phyloP scores from a whole-genome alignment of 2,113 vertebrate genomes.

The Neolamprologus toae region DNA sequence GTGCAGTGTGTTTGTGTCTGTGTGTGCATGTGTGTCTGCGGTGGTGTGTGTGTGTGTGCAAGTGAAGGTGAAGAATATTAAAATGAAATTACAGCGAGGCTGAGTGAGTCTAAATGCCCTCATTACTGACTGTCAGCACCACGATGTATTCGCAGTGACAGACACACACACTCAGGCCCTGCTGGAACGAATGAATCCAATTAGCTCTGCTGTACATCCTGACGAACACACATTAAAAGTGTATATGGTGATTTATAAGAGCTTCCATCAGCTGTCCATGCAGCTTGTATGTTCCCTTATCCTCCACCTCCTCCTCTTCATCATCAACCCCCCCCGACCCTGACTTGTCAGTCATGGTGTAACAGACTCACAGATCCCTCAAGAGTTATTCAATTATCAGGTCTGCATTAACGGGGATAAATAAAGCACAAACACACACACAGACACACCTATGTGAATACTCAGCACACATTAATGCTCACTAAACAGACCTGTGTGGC shows the following conservation, averaged over 20 bases:
- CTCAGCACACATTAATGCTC: not conserved
- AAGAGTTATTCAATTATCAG: constrained; percentile 1
- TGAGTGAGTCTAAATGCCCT: not conserved
- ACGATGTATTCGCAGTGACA: not conserved
- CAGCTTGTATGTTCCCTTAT: not conserved
- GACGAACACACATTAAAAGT: not conserved
- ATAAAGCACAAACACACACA: not conserved
- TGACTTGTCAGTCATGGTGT: not conserved
- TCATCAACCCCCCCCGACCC: not conserved
- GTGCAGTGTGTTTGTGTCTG: not conserved
- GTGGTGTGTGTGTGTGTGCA: not conserved
- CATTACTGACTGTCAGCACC: constrained; percentile 8
- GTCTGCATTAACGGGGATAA: not conserved
- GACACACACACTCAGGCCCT: not conserved
- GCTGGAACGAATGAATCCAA: not conserved
- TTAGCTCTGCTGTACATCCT: not conserved
- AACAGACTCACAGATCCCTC: not conserved
- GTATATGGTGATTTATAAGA: not conserved
- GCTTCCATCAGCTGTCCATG: not conserved
- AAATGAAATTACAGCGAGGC: constrained; percentile 12
- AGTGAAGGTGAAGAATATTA: not conserved
- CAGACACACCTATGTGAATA: not conserved
- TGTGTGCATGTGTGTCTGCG: not conserved
- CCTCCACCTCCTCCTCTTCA: not conserved
- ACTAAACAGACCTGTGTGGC: not conserved